Base-by-base conservation (phyloP, 2,888 invertebrate species). In the Magallana nippona region DNA sequence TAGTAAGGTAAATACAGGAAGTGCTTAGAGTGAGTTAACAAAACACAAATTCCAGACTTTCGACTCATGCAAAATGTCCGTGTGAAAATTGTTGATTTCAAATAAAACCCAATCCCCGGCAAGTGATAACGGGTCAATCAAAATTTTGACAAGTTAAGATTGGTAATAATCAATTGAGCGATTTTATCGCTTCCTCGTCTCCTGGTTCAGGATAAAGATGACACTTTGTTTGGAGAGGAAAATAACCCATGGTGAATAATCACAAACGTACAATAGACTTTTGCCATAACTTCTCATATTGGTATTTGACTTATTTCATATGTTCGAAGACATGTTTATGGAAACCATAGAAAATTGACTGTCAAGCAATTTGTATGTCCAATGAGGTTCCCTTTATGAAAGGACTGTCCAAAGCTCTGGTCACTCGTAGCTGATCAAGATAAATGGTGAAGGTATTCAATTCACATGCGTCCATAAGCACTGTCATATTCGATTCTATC, bases 141-240 rank as follows among this genome's bases (percentile, higher is more conserved):
- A 19, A 82, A 81, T 63, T 63, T 71, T 82, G 82, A 82, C 82
- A 82, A 71, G 55, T 82, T 71, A 55, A 82, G 82, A 82, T 82
- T 63, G 32, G 82, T 60, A 55, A 82, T 71, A 82, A 82, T 82
- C 82, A 82, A 82, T 82, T 55, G 82, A 82, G 56, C 55, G 82
- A 82, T 55, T 71, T 82, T 63, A 82, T 82, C 82, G 63, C 55
- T 27, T 8, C 15, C 22, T 22, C 22, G 82, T 56, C 32, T 82
- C 44, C 19, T 13, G 32, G 19, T 22, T 57, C 22, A 32, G 57
- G 81, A 82, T 82, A 82, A 82, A 55, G n/a, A 55, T 55, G 82
- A 82, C 63, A 82, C 17, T 71, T 63, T 82, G 63, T 82, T 71
- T 71, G 22, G 55, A 19, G 32, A 60, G 60, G 82, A 55, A 71